phyloP scores from a whole-genome alignment of 2,797 vertebrate genomes.

The Setipinna tenuifilis region DNA sequence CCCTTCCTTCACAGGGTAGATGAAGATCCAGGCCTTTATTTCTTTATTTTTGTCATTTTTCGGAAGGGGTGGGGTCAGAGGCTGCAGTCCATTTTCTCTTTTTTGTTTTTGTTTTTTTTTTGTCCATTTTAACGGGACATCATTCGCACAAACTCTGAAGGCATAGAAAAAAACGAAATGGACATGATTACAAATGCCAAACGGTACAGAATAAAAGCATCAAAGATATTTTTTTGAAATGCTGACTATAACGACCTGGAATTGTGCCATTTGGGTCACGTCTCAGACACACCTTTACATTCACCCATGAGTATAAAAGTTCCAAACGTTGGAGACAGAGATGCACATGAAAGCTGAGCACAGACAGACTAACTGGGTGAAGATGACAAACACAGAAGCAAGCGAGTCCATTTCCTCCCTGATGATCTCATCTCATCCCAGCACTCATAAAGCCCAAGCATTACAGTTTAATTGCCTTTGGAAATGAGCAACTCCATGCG shows the following conservation, averaged over 20 bases:
- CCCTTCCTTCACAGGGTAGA: background rate
- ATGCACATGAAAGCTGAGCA: background rate
- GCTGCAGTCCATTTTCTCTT: background rate
- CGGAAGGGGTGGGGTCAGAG: background rate
- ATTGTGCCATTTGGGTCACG: no score
- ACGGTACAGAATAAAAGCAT: background rate
- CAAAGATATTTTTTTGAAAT: background rate
- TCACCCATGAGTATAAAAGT: background rate
- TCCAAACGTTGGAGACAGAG: background rate
- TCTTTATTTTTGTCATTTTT: no score
- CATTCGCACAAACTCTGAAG: constrained; percentile 94
- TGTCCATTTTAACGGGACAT: constrained; percentile 88
- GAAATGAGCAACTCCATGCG: constrained; percentile 2
- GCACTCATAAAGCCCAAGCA: background rate
- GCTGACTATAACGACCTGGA: background rate
- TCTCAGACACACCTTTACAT: background rate
- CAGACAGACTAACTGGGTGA: background rate
- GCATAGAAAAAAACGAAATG: constrained; percentile 30
- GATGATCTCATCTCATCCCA: constrained; percentile 12
- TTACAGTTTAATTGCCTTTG: constrained; percentile 24
- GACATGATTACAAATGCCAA: constrained; percentile 27
- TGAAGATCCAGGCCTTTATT: background rate
- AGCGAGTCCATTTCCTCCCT: background rate
- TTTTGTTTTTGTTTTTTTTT: background rate
- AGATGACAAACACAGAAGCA: background rate